Evolutionary conservation across 2,797 vertebrate genomes (phyloP).

Genomic region (Chanos chanos): DNA sequence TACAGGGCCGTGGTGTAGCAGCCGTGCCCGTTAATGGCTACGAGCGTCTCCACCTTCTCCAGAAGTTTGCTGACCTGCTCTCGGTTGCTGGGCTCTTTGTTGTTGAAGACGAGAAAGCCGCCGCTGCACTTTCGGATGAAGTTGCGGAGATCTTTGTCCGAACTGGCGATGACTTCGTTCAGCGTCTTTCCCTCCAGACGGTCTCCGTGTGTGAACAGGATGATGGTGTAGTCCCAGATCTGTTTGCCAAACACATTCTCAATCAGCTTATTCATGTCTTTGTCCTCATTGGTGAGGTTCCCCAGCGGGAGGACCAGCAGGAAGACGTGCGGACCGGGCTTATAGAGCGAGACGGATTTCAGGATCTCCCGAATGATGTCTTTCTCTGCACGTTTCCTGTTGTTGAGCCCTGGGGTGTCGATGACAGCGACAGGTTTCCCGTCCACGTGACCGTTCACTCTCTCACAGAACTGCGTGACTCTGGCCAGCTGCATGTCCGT

Average conservation of each 20-base stretch:
- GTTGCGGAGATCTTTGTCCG: constrained; percentile 47
- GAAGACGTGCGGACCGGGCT: constrained; percentile 56
- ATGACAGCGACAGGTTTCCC: constrained; percentile 43
- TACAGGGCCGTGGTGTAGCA: constrained; percentile 40
- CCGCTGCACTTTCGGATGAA: constrained; percentile 59
- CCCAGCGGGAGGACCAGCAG: constrained; percentile 52
- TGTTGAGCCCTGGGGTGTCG: constrained; percentile 59
- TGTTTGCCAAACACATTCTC: constrained; percentile 51
- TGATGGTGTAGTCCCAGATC: constrained; percentile 61
- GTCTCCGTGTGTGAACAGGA: constrained; percentile 61
- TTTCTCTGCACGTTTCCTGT: constrained; percentile 31
- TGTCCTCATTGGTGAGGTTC: constrained; percentile 58
- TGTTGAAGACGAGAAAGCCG: constrained; percentile 60
- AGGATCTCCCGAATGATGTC: constrained; percentile 50
- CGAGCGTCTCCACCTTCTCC: constrained; percentile 54
- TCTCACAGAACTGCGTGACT: constrained; percentile 52
- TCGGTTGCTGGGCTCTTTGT: constrained; percentile 41
- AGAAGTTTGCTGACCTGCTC: constrained; percentile 47
- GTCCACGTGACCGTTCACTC: constrained; percentile 3
- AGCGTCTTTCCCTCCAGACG: constrained; percentile 46
- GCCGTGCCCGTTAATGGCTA: constrained; percentile 55
- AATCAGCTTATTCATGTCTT: constrained; percentile 51
- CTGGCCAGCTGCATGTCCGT: constrained; percentile 54
- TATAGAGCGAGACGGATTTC: constrained; percentile 41
- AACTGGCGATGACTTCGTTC: constrained; percentile 46